These are phyloP conservation scores for Galagoides demidoff DNA, from an alignment of 2,797 vertebrate species.

Conservation along the genomic window DNA sequence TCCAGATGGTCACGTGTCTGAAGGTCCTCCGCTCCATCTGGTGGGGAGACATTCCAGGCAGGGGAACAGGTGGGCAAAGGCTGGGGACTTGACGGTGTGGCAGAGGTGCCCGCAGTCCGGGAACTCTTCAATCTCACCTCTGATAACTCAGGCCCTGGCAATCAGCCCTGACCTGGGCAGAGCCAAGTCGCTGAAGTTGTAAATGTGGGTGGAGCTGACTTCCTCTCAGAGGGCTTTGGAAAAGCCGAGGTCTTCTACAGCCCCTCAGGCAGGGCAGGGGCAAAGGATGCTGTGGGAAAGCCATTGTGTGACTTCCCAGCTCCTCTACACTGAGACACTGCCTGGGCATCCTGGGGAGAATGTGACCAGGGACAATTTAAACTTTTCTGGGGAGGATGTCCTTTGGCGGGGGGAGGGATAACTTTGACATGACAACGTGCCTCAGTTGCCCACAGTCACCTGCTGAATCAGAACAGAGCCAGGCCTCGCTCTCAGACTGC, in stretches of 20 bases:
- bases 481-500: background rate
- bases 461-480: background rate
- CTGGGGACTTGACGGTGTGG: fast-evolving
- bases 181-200: background rate
- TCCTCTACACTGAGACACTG: background rate
- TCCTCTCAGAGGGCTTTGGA: background rate
- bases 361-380: background rate
- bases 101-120: no score
- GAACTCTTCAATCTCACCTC: background rate
- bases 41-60: no score
- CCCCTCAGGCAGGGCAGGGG: background rate
- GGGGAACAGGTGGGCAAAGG: background rate
- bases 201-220: fast-evolving
- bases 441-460: background rate
- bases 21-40: background rate
- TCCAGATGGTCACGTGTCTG: background rate
- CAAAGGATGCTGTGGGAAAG: background rate
- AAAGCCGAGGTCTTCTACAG: background rate
- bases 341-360: background rate
- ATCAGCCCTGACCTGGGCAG: background rate
- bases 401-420: background rate
- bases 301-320: background rate
- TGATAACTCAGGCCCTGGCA: background rate
- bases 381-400: background rate
- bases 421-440: background rate